A percentile compares a stretch with the other conserved stretches of the same genome.
Evolutionary conservation across 2,888 invertebrate species (phyloP).

Genomic region (Petrophora chlorosata): DNA sequence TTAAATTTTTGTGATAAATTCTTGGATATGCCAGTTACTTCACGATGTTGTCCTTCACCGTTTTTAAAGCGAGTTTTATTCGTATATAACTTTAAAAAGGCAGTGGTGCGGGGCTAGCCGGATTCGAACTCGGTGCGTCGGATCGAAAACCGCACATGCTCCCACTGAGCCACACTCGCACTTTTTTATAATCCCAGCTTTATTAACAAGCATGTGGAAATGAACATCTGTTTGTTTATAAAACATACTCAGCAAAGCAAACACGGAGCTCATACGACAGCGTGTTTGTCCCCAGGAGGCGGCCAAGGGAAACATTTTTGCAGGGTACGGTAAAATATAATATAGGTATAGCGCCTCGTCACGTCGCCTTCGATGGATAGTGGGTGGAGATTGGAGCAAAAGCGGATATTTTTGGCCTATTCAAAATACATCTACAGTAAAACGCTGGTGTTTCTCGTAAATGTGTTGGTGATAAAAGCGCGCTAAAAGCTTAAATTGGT

Average conservation of each 20-base stretch:
- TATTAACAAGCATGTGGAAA: conserved; percentile 5
- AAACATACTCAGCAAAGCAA: conserved; percentile 16
- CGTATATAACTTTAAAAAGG: no score
- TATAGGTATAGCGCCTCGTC: conserved; percentile 6
- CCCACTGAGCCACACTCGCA: no score
- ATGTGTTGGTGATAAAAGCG: neutral
- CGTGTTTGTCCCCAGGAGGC: conserved; percentile 18
- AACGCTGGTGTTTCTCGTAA: neutral
- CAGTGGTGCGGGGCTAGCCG: no score
- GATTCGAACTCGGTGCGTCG: no score
- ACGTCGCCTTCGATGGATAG: neutral
- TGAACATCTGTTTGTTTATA: conserved; percentile 18
- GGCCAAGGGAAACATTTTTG: conserved; percentile 18
- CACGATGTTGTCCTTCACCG: no score
- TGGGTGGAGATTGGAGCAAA: neutral
- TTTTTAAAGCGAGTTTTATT: no score
- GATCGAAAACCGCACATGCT: no score
- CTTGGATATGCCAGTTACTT: no score
- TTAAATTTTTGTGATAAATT: no score
- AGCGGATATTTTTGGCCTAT: conserved; percentile 1
- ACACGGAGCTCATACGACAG: conserved; percentile 8
- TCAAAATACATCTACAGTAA: neutral
- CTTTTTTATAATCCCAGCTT: no score
- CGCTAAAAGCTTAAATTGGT: no score
- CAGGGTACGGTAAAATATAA: conserved; percentile 6